These are phyloP conservation scores for Latheticus oryzae DNA, from an alignment of 2,888 invertebrate genomes.

Conservation along the genomic window DNA sequence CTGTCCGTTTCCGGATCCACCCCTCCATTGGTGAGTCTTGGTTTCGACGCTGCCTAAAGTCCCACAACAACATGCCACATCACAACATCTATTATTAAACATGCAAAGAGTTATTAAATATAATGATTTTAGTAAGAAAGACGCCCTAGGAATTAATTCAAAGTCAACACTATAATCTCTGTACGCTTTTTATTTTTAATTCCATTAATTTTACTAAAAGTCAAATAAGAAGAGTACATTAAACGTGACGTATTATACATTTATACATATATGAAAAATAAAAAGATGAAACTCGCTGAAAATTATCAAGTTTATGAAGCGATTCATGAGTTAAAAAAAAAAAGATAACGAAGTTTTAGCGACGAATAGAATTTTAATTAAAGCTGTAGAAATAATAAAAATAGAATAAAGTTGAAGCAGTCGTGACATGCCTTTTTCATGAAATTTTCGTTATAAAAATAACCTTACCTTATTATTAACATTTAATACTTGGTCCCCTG, in stretches of 20 bases:
- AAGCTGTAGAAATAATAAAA: constrained; percentile 36
- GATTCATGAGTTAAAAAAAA: constrained; percentile 25
- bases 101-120: constrained; percentile 44
- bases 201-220: constrained; percentile 11
- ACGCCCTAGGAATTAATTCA: neutral
- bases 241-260: constrained; percentile 25
- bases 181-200: neutral
- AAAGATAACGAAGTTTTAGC: constrained; percentile 27
- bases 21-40: constrained; percentile 71
- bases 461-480: constrained; percentile 56
- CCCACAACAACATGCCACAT: constrained; percentile 66
- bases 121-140: constrained; percentile 1
- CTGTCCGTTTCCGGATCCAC: constrained; percentile 66
- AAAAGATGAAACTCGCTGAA: constrained; percentile 22
- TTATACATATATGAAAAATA: constrained; percentile 25
- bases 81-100: constrained; percentile 59
- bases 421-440: constrained; percentile 40
- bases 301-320: constrained; percentile 26
- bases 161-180: neutral
- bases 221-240: constrained; percentile 19
- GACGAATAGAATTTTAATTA: constrained; percentile 39
- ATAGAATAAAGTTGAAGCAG: constrained; percentile 35
- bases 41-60: constrained; percentile 63
- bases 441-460: constrained; percentile 8
- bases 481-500: constrained; percentile 67